Base-by-base conservation (phyloP, 2,113 vertebrate genomes). In the Carassius carassius region DNA sequence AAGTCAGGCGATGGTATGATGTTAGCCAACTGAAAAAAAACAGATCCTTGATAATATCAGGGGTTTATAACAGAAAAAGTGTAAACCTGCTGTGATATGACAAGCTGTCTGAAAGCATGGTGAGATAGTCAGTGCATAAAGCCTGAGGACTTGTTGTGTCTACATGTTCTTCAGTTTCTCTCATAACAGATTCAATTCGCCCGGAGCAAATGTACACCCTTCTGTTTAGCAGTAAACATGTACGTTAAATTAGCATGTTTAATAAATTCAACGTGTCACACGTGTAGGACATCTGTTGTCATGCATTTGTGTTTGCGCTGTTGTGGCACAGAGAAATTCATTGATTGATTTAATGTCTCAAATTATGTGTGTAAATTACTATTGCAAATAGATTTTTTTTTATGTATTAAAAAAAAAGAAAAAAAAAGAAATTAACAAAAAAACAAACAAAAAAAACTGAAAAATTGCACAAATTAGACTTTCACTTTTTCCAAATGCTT, bases 1-100 rank as follows among this genome's bases (percentile, higher is more conserved):
- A 75, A 73, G 23, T 21, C 17, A 21, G 51, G 21, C 1, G 4
- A 49, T 47, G 51, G 60, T 16, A 9, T 58, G 13, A 84, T n/a
- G 19, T 13, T 29, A 41, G 14, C 10, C 58, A 41, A 51, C 58
- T 81, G 58, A 49, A 49, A 81, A 29, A 29, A 72, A 85, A 75
- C 67, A 54, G 19, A 47, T n/a, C 25, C 62, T 12, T 17, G 47
- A 75, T 75, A 35, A 81, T 44, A 81, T 76, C 60, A 75, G 86
- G 65, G 44, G 23, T 41, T 60, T 60, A 60, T n/a, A n/a, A 60
- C 19, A 21, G 10, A 1, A 13, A 56, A 82, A 44, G 12, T 16
- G 16, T 23, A 75, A 70, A 73, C 58, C 6, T 35, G n/a, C 35
- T 13, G 21, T 54, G 25, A 49, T 41, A 63, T 16, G 49, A 37